Evolutionary conservation across 2,797 vertebrate genomes (phyloP), one percentile per base, ranked within the genome.

Genomic region (Acanthurus tractus): DNA sequence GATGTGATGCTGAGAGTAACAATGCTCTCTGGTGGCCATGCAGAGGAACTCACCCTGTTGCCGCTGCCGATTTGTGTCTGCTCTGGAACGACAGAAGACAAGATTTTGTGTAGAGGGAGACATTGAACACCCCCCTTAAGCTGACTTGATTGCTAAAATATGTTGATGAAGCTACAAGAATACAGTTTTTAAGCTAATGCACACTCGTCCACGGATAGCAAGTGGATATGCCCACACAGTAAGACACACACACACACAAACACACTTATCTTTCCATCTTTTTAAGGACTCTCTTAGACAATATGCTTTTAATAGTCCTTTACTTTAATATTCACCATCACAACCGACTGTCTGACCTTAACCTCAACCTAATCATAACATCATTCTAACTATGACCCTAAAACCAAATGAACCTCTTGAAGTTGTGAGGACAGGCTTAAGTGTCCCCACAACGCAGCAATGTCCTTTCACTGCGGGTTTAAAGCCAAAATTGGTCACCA

Each of bases 1-100:
- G 36, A 38, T 38, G 36, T 45, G 62, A 84, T 85, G 76, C 74
- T 50, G 86, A 83, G 81, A 86, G 80, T 92, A 90, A 94, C 88
- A 93, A 38, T 86, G 92, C 92, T 93, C 91, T 89, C 92, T 64
- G 49, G 88, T 91, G 93, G 92, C 20, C 7, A 6, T 6, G 34
- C 6, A 42, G 42, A 63, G 79, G 81, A 83, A 92, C 93, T 93
- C 89, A 94, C 93, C 89, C 2, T 67, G 66, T 61, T 61, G n/a
- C 46, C 11, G 1, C 68, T 29, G 82, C 50, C 23, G 22, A 71
- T 77, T 64, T 88, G 67, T 44, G 74, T 84, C 65, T 83, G 34
- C 38, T 78, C 93, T 94, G 85, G 13, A 52, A 25, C 25, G 25
- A 55, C 54, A 25, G 42, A 36, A 71, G 1, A 67, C 44, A n/a